These are phyloP conservation scores for Pristionchus arcanus DNA, from an alignment of 2,888 invertebrate species.

Conservation along the genomic window DNA sequence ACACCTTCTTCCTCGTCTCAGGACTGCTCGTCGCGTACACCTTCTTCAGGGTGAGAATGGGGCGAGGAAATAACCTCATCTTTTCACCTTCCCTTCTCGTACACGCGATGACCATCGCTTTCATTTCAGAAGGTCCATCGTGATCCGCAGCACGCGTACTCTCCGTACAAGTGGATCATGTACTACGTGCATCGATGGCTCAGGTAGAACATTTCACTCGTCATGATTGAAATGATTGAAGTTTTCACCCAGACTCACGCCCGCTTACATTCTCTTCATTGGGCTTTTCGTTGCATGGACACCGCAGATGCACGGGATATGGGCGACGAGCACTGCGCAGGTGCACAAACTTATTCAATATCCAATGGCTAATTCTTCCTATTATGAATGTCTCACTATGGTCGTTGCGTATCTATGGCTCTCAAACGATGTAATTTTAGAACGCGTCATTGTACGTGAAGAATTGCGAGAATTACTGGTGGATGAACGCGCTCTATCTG, in stretches of 20 bases:
- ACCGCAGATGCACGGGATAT: neutral
- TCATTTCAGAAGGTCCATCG: neutral
- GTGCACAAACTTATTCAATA: too few relatives aligned
- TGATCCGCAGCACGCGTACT: neutral
- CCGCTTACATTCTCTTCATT: conserved; percentile 22
- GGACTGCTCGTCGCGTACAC: neutral
- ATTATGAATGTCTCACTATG: too few relatives aligned
- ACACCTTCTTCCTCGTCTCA: conserved; percentile 20
- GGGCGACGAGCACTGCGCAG: neutral
- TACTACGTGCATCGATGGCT: conserved; percentile 45
- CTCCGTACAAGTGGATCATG: neutral
- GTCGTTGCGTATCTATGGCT: too few relatives aligned
- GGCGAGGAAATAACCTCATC: too few relatives aligned
- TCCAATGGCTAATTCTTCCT: too few relatives aligned
- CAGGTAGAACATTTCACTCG: neutral
- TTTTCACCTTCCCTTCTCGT: too few relatives aligned
- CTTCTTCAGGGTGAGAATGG: conserved; percentile 45
- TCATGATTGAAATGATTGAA: too few relatives aligned
- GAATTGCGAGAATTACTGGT: conserved; percentile 28
- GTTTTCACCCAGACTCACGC: neutral
- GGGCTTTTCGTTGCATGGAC: conserved; percentile 24
- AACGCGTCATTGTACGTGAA: neutral
- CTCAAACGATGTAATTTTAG: too few relatives aligned
- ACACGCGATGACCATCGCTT: too few relatives aligned
- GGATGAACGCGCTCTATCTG: conserved; percentile 40